A percentile compares a stretch with the other conserved stretches of the same genome.
These are phyloP conservation scores for Amiota mariae DNA, from an alignment of 2,888 invertebrate species.

Conservation along the genomic window DNA sequence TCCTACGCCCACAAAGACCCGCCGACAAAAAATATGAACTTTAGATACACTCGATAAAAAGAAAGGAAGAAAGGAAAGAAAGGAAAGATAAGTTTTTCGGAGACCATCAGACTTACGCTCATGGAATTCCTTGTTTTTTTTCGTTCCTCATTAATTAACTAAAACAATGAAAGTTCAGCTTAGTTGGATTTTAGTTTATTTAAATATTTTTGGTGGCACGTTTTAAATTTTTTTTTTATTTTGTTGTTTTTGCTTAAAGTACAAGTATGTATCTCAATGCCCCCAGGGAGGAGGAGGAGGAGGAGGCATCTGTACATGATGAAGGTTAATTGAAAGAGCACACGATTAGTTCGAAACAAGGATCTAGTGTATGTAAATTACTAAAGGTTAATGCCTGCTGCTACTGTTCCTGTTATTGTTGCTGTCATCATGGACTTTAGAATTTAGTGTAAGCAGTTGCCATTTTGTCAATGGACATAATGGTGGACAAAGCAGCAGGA, in stretches of 20 bases:
- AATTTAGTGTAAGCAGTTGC: slow-evolving; percentile 42
- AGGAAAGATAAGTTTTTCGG: neutral
- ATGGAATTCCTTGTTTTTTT: neutral
- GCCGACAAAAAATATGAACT: slow-evolving; percentile 57
- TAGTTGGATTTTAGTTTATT: slow-evolving; percentile 7
- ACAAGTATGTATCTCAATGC: neutral
- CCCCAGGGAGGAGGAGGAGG: no score
- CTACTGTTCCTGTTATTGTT: no score
- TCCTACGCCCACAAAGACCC: neutral
- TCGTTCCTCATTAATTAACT: slow-evolving; percentile 21
- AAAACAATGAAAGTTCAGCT: slow-evolving; percentile 17
- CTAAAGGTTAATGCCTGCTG: slow-evolving; percentile 9
- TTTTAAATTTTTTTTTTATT: neutral
- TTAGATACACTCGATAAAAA: slow-evolving; percentile 57
- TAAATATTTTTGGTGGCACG: slow-evolving; percentile 8
- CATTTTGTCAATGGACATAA: slow-evolving; percentile 37
- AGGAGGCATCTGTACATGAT: neutral
- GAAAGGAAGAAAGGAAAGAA: neutral
- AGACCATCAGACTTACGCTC: neutral
- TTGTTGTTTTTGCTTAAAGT: neutral
- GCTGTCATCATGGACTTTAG: slow-evolving; percentile 34
- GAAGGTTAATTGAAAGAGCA: slow-evolving; percentile 26
- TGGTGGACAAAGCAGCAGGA: neutral
- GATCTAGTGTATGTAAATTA: slow-evolving; percentile 10
- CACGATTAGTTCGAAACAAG: neutral